phyloP scores from a whole-genome alignment of 2,797 vertebrate species.

The Esox lucius region DNA sequence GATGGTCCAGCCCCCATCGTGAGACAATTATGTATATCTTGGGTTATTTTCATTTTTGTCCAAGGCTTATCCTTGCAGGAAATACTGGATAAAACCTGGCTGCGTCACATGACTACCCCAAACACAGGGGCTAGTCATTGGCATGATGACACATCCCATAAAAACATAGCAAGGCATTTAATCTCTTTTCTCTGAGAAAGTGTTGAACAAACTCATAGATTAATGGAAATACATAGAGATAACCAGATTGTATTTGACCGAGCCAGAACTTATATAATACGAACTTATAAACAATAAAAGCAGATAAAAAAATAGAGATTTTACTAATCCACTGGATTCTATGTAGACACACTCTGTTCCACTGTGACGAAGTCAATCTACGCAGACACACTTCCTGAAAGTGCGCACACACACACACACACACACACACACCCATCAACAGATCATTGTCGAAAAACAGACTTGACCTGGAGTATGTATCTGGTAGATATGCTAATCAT shows the following conservation, averaged over 20 bases:
- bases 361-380: slow-evolving; percentile 17
- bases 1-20: too few relatives aligned
- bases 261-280: not conserved
- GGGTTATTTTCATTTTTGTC: too few relatives aligned
- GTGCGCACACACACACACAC: not conserved
- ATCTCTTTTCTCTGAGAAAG: too few relatives aligned
- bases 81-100: too few relatives aligned
- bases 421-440: not conserved
- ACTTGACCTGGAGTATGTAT: not conserved
- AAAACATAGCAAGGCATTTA: too few relatives aligned
- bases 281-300: not conserved
- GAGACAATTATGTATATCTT: too few relatives aligned
- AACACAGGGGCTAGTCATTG: too few relatives aligned
- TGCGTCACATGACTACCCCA: too few relatives aligned
- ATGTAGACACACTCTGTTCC: slow-evolving; percentile 6
- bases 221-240: not conserved
- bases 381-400: not conserved
- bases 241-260: not conserved
- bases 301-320: slow-evolving; percentile 8
- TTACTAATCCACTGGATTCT: slow-evolving; percentile 19
- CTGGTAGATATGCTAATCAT: too few relatives aligned
- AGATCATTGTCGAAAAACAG: not conserved
- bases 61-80: too few relatives aligned
- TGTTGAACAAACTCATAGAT: not conserved
- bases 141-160: too few relatives aligned